Evolutionary conservation across 1,140 invertebrate genomes (phyloP).

Genomic region (Ooceraea biroi): DNA sequence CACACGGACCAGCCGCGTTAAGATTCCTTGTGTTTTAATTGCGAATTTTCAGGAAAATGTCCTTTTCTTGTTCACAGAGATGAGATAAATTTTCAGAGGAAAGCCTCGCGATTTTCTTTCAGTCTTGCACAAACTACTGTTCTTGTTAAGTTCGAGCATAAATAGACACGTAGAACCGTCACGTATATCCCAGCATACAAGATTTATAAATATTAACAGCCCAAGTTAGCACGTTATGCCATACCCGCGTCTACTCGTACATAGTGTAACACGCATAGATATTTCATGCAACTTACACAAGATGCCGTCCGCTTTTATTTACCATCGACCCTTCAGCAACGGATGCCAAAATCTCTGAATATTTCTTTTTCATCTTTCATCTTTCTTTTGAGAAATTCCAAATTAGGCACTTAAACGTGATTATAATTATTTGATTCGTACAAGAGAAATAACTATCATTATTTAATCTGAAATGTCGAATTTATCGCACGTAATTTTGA

Average conservation of each 20-base stretch:
- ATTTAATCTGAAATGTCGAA: neutral
- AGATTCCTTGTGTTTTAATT: neutral
- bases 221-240: slow-evolving; percentile 42
- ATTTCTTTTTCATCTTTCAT: no score
- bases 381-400: neutral
- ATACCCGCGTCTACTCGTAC: slow-evolving; percentile 21
- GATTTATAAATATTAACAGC: slow-evolving; percentile 61
- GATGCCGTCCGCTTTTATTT: slow-evolving; percentile 9
- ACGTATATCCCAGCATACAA: slow-evolving; percentile 9
- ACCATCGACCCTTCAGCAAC: slow-evolving; percentile 1
- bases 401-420: neutral
- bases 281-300: slow-evolving; percentile 29
- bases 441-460: neutral
- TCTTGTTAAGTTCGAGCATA: slow-evolving; percentile 46
- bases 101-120: slow-evolving; percentile 5
- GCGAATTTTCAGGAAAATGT: neutral
- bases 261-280: slow-evolving; percentile 15
- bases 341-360: neutral
- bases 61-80: neutral
- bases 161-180: slow-evolving; percentile 42
- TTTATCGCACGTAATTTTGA: neutral
- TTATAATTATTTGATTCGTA: neutral
- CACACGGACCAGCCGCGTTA: slow-evolving; percentile 8
- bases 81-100: slow-evolving; percentile 28
- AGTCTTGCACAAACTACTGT: neutral